Conservation (phyloP, 35 echinoderm and acorn worm species). For the Ptychodera flava region DNA sequence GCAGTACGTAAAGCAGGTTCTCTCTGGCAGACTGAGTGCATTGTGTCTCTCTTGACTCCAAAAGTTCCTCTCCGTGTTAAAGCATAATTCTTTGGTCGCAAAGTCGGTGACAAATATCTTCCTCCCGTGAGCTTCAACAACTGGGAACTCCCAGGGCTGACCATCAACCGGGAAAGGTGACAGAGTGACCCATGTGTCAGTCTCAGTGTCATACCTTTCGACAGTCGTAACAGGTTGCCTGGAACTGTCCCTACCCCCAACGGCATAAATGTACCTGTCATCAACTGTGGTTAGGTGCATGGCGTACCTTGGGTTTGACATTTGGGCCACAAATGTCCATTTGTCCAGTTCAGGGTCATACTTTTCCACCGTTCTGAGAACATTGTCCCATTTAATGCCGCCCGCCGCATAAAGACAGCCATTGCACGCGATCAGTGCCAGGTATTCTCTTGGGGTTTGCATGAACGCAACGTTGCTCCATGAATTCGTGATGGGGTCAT, state of each 20-base stretch:
- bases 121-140: conserved; percentile 74
- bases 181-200: conserved; percentile 70
- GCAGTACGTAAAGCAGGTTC: conserved; percentile 92
- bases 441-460: conserved; percentile 76
- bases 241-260: conserved; percentile 67
- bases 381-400: conserved; percentile 83
- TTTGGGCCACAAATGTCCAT: conserved; percentile 75
- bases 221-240: conserved; percentile 59
- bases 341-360: conserved; percentile 77
- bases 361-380: conserved; percentile 81
- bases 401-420: conserved; percentile 91
- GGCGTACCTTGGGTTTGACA: conserved; percentile 76
- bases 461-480: conserved; percentile 72
- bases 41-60: conserved; percentile 54
- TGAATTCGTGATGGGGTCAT: conserved; percentile 85
- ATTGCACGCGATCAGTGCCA: conserved; percentile 85
- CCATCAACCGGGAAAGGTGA: conserved; percentile 70
- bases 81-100: conserved; percentile 60
- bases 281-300: conserved; percentile 82
- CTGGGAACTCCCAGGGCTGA: conserved; percentile 83
- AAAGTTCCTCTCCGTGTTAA: conserved; percentile 54
- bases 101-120: conserved; percentile 94
- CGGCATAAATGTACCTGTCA: conserved; percentile 85
- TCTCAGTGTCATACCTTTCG: conserved; percentile 91
- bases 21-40: conserved; percentile 56